Percentiles rank a stretch among this genome's conserved stretches.
Evolutionary conservation across 2,888 invertebrate species (phyloP).

Genomic region (Maniola hyperantus): DNA sequence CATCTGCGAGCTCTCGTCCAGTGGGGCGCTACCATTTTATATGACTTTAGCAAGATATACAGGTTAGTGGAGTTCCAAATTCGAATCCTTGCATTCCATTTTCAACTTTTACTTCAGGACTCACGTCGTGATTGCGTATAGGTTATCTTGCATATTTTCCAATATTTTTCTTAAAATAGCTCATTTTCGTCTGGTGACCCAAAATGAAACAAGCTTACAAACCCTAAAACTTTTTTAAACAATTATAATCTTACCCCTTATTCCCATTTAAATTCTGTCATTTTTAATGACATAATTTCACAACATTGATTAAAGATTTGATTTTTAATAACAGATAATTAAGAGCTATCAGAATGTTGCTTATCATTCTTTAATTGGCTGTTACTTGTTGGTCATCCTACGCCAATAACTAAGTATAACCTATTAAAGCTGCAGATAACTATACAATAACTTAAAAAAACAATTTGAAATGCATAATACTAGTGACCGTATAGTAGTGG

Average conservation of each 20-base stretch:
- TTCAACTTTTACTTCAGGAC: conserved; percentile 14
- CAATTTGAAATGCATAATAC: no score
- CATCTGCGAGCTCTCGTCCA: conserved; percentile 87
- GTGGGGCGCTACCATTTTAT: conserved; percentile 96
- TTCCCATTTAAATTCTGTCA: not conserved
- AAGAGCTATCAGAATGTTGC: conserved; percentile 8
- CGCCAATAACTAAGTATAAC: not conserved
- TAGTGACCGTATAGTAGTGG: no score
- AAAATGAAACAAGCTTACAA: not conserved
- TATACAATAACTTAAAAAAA: no score
- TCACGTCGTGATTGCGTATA: conserved; percentile 10
- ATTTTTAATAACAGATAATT: not conserved
- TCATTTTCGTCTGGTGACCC: not conserved
- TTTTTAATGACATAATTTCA: not conserved
- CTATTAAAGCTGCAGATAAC: not conserved
- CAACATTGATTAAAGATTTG: not conserved
- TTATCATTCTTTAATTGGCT: conserved; percentile 21
- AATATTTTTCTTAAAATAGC: not conserved
- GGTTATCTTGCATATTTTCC: conserved; percentile 12
- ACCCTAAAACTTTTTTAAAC: not conserved
- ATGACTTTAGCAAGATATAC: conserved; percentile 97
- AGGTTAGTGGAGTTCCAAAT: conserved; percentile 84
- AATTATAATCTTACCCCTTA: not conserved
- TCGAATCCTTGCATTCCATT: conserved; percentile 15
- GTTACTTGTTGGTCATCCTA: not conserved